Conservation (phyloP, 2,113 vertebrate species). For the Upupa epops region DNA sequence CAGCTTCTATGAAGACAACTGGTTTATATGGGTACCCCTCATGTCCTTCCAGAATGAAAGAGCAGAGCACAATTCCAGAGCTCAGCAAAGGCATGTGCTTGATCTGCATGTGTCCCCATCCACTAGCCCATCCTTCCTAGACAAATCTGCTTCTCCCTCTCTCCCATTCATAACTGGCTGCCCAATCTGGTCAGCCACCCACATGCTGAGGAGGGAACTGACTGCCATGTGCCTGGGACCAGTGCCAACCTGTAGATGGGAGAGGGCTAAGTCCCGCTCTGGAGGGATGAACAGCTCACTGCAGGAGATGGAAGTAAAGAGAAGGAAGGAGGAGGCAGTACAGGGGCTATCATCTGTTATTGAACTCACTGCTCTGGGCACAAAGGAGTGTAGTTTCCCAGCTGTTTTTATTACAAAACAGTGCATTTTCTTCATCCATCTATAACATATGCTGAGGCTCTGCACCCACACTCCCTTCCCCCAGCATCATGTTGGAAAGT, state of each 20-base stretch:
- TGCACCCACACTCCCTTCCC: too few relatives aligned
- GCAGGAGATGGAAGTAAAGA: not conserved
- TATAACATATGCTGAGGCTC: not conserved
- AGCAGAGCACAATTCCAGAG: too few relatives aligned
- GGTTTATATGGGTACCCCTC: not conserved
- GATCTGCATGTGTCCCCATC: not conserved
- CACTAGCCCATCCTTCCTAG: not conserved
- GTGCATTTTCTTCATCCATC: not conserved
- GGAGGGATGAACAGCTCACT: not conserved
- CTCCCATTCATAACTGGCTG: rapidly evolving
- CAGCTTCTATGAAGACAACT: not conserved
- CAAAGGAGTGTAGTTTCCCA: too few relatives aligned
- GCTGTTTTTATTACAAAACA: not conserved
- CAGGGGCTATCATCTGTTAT: not conserved
- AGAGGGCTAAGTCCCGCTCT: not conserved
- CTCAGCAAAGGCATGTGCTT: not conserved
- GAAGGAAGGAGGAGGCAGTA: not conserved
- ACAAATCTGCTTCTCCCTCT: not conserved
- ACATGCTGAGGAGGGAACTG: not conserved
- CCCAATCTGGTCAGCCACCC: not conserved
- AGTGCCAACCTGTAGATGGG: not conserved
- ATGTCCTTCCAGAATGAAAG: not conserved
- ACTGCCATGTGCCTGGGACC: rapidly evolving
- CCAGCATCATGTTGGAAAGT: too few relatives aligned
- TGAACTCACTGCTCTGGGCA: not conserved